Evolutionary conservation across 2,113 vertebrate species (phyloP).

Genomic region (Actinemys pallida): DNA sequence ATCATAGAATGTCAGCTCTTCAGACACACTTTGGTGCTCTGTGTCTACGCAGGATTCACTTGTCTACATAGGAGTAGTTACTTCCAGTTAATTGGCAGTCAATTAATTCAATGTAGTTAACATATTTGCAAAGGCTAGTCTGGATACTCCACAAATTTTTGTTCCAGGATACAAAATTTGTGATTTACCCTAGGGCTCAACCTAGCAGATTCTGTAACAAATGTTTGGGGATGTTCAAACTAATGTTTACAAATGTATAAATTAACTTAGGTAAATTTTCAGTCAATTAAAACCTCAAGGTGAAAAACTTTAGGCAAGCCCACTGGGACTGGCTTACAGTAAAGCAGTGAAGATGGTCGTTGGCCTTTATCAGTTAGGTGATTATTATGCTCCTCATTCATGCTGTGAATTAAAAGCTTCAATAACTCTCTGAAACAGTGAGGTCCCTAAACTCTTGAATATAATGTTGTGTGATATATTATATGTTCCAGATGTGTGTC

Average conservation of each 20-base stretch:
- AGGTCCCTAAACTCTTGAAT: neutral
- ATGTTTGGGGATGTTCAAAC: neutral
- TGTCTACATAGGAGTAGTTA: neutral
- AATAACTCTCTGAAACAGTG: neutral
- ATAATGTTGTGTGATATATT: neutral
- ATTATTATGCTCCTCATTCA: neutral
- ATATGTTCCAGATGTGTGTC: neutral
- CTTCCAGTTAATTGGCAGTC: neutral
- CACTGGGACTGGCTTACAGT: neutral
- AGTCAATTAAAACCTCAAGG: neutral
- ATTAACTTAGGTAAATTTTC: neutral
- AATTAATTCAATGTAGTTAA: too few species aligned
- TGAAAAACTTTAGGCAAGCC: neutral
- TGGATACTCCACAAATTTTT: neutral
- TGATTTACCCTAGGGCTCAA: neutral
- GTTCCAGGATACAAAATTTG: neutral
- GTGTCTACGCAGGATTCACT: accelerated
- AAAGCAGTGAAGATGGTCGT: neutral
- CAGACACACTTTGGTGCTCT: neutral
- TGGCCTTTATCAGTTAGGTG: neutral
- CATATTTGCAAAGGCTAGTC: neutral
- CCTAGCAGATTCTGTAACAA: neutral
- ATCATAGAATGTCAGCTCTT: neutral
- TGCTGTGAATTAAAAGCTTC: neutral
- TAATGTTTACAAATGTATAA: neutral